Evolutionary conservation across 2,113 vertebrate genomes (phyloP).

Genomic region (Notothenia coriiceps): DNA sequence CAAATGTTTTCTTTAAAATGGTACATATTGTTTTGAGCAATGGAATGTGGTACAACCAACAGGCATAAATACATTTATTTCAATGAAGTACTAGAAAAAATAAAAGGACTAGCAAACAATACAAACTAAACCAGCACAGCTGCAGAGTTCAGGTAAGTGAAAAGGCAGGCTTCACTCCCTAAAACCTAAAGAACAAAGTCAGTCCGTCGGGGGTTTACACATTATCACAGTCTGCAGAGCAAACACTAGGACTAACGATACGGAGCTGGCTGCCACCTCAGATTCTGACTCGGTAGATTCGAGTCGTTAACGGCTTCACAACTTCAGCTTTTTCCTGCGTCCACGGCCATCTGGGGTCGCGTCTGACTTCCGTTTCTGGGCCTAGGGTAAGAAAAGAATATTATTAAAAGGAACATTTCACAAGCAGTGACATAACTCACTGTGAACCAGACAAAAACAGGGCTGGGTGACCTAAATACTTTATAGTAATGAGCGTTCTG

Average conservation of each 20-base stretch:
- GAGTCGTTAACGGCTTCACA: constrained; percentile 84
- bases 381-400: constrained; percentile 76
- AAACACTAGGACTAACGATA: constrained; percentile 80
- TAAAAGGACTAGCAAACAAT: constrained; percentile 83
- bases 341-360: constrained; percentile 93
- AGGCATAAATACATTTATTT: constrained; percentile 88
- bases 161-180: constrained; percentile 88
- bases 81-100: constrained; percentile 89
- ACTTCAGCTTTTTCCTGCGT: constrained; percentile 96
- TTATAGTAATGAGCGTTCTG: too few species aligned
- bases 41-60: constrained; percentile 88
- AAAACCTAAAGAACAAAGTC: constrained; percentile 82
- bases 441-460: too few species aligned
- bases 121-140: constrained; percentile 89
- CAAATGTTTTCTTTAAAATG: constrained; percentile 55
- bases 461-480: too few species aligned
- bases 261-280: constrained; percentile 49
- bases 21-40: constrained; percentile 73
- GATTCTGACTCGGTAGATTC: constrained; percentile 6
- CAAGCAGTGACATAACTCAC: too few species aligned
- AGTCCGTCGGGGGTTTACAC: constrained; percentile 81
- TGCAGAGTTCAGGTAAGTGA: constrained; percentile 85
- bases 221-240: constrained; percentile 87
- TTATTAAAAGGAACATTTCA: neutral
- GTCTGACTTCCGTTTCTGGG: constrained; percentile 96